These are phyloP conservation scores for Cantharis nigra DNA, from an alignment of 2,888 invertebrate genomes.

Conservation along the genomic window DNA sequence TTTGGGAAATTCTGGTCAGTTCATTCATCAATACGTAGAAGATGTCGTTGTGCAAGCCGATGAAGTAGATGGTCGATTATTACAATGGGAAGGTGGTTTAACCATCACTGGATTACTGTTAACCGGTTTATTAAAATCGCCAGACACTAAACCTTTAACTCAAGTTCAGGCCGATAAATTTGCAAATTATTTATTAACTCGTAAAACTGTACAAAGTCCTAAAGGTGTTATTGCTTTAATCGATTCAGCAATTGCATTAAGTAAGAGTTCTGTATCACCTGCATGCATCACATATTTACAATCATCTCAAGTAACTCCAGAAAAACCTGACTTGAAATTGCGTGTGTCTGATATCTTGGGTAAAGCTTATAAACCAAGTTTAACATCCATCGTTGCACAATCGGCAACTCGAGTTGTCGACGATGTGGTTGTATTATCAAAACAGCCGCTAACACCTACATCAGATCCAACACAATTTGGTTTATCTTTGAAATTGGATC, in stretches of 20 bases:
- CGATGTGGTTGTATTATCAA: slow-evolving; percentile 75
- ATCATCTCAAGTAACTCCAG: slow-evolving; percentile 74
- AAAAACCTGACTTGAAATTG: slow-evolving; percentile 74
- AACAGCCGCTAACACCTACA: slow-evolving; percentile 62
- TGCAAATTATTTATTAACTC: slow-evolving; percentile 84
- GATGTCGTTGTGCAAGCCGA: slow-evolving; percentile 95
- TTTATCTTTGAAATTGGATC: slow-evolving; percentile 79
- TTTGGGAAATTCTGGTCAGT: slow-evolving; percentile 69
- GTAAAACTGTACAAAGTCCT: slow-evolving; percentile 85
- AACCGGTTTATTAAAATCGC: slow-evolving; percentile 57
- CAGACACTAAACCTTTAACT: slow-evolving; percentile 71
- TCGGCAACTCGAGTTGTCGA: slow-evolving; percentile 74
- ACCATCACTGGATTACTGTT: slow-evolving; percentile 73
- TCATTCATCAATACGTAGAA: slow-evolving; percentile 78
- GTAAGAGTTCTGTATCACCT: slow-evolving; percentile 67
- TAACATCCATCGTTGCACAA: slow-evolving; percentile 73
- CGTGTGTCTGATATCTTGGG: slow-evolving; percentile 78
- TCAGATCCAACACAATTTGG: slow-evolving; percentile 71
- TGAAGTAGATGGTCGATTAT: slow-evolving; percentile 85
- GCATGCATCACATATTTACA: slow-evolving; percentile 82
- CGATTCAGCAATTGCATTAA: slow-evolving; percentile 69
- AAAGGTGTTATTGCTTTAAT: slow-evolving; percentile 83
- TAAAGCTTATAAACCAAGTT: slow-evolving; percentile 68
- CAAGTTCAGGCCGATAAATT: slow-evolving; percentile 86
- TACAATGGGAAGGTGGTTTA: slow-evolving; percentile 92